Evolutionary conservation across 2,113 vertebrate genomes (phyloP).

Genomic region (Menura novaehollandiae): DNA sequence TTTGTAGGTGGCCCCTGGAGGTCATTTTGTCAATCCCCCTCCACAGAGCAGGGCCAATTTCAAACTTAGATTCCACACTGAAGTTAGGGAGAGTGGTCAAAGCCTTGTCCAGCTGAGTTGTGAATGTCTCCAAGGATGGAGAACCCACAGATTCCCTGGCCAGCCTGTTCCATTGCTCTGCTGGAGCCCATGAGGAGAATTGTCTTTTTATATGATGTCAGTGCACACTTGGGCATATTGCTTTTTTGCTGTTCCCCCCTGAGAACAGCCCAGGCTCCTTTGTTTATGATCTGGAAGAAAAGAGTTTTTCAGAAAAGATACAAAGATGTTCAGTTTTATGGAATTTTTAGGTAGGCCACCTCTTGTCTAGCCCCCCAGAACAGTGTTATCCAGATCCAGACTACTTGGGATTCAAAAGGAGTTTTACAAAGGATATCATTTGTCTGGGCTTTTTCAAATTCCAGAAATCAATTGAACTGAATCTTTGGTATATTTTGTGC

Average conservation of each 20-base stretch:
- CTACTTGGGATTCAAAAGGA: not conserved
- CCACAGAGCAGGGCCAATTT: not conserved
- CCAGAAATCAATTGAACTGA: not conserved
- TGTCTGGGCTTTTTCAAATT: not conserved
- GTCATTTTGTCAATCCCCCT: not conserved
- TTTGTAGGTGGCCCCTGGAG: not conserved
- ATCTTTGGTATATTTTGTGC: not conserved
- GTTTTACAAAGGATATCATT: not conserved
- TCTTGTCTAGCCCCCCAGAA: not conserved
- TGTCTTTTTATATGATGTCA: fast-evolving
- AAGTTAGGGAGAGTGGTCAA: not conserved
- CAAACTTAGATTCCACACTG: not conserved
- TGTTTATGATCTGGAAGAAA: not conserved
- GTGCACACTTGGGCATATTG: not conserved
- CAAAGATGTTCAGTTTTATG: not conserved
- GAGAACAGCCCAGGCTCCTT: not conserved
- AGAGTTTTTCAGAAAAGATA: not conserved
- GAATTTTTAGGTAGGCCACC: not conserved
- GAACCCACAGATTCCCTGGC: not conserved
- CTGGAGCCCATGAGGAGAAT: not conserved
- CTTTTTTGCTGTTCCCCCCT: not conserved
- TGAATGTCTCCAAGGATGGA: not conserved
- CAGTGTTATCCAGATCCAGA: not conserved
- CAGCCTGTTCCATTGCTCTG: not conserved
- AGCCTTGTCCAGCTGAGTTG: not conserved